phyloP scores from a whole-genome alignment of 1,140 invertebrate genomes.

The Drosophila tsacasi region DNA sequence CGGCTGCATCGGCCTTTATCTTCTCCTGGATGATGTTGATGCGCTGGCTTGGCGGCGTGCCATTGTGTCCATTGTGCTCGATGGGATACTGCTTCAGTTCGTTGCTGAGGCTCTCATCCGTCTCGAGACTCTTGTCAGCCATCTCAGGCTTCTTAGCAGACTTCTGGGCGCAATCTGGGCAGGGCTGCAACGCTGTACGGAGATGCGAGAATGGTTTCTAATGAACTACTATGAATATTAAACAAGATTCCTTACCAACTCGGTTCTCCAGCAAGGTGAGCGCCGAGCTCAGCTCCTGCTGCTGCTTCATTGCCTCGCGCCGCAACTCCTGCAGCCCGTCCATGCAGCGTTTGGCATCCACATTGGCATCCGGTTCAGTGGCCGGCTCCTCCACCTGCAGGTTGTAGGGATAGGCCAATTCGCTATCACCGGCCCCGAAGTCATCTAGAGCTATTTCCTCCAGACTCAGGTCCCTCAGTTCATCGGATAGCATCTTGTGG shows the following conservation, averaged over 20 bases:
- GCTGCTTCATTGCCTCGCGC: slow-evolving; percentile 88
- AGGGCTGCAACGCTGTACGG: slow-evolving; percentile 59
- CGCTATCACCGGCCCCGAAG: slow-evolving; percentile 84
- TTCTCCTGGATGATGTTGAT: slow-evolving; percentile 73
- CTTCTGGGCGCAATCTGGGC: slow-evolving; percentile 73
- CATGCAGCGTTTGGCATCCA: slow-evolving; percentile 89
- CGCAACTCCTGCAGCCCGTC: slow-evolving; percentile 88
- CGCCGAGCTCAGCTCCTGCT: slow-evolving; percentile 87
- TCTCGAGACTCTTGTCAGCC: slow-evolving; percentile 83
- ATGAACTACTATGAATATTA: background rate
- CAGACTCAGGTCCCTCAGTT: slow-evolving; percentile 87
- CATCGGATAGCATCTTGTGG: slow-evolving; percentile 86
- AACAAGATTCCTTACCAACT: slow-evolving; percentile 46
- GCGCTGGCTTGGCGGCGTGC: slow-evolving; percentile 28
- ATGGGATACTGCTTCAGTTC: slow-evolving; percentile 44
- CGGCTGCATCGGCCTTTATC: slow-evolving; percentile 59
- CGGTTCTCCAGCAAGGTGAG: slow-evolving; percentile 76
- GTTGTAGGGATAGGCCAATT: slow-evolving; percentile 89
- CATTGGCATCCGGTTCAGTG: slow-evolving; percentile 87
- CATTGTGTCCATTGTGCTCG: slow-evolving; percentile 28
- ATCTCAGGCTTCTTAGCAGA: slow-evolving; percentile 76
- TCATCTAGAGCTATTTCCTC: slow-evolving; percentile 91
- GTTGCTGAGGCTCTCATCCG: slow-evolving; percentile 69
- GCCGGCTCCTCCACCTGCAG: slow-evolving; percentile 85
- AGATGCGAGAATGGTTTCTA: slow-evolving; percentile 4